Evolutionary conservation across 2,797 vertebrate genomes (phyloP), one percentile per base, ranked within the genome.

Genomic region (Chloroceryle inda): DNA sequence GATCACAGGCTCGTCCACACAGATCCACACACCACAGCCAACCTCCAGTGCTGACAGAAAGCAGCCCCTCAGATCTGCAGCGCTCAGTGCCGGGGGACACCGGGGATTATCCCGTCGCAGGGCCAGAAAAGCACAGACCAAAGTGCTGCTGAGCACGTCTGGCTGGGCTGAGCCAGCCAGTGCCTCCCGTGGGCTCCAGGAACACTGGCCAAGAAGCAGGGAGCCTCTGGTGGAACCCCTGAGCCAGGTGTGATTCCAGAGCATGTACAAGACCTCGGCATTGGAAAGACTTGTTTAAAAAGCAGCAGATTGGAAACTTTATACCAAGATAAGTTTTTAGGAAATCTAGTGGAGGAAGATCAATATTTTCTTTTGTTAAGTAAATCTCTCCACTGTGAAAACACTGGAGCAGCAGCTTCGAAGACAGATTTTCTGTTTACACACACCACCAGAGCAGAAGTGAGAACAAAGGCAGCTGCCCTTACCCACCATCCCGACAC

Each of bases 301-400:
- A 58, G 62, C 56, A 59, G 22, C 5, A 0, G 40, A 84, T 42
- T 40, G n/a, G 29, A 61, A 94, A 31, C 35, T 64, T 73, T 38
- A 83, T 6, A 66, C 2, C 9, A 27, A 79, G 35, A 6, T 44
- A 49, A 6, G 18, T 52, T 95, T 68, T 88, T 31, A 69, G 1
- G 5, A 78, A 69, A 86, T 49, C 69, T 27, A 50, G 18, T 4
- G 13, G 38, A 82, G 38, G 40, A 89, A 89, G 85, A 89, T 77
- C 81, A 91, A 11, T 88, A 85, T 71, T 89, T 83, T 68, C 58
- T 80, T 95, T 81, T 62, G 81, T 61, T 89, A 92, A 86, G 75
- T 78, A 95, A 94, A 88, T 31, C 31, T 53, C 52, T 49, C n/a
- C 67, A 31, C 73, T 53, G n/a, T 15, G 63, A 63, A 91, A 84